A percentile compares a stretch with the other conserved stretches of the same genome.
Conservation (phyloP, 2,113 vertebrate species). For the Calyptomena viridis region DNA sequence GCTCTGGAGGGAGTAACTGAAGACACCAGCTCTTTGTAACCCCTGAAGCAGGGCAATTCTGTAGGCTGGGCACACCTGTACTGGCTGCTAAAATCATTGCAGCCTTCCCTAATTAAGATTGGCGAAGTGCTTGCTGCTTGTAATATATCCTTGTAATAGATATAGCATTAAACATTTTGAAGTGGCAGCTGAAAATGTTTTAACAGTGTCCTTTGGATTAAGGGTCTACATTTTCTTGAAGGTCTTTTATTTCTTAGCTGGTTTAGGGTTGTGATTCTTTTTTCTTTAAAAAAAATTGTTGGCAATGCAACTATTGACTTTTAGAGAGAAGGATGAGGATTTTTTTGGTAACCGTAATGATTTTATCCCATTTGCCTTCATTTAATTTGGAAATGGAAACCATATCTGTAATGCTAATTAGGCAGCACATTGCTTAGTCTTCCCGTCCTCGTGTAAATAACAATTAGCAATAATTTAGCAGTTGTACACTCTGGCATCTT, state of each 20-base stretch:
- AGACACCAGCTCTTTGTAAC: neutral
- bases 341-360: constrained; percentile 30
- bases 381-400: constrained; percentile 75
- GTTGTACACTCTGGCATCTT: constrained; percentile 79
- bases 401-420: constrained; percentile 81
- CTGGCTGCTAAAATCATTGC: neutral
- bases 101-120: neutral
- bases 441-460: constrained; percentile 79
- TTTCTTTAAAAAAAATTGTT: neutral
- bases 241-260: neutral
- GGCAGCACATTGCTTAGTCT: constrained; percentile 73
- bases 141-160: neutral
- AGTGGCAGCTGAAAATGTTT: constrained; percentile 2
- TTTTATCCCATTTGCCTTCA: constrained; percentile 64
- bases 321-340: neutral
- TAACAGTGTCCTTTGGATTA: neutral
- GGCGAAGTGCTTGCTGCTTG: neutral
- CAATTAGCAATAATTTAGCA: constrained; percentile 83
- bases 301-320: constrained; percentile 1
- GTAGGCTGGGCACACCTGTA: neutral
- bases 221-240: neutral
- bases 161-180: neutral
- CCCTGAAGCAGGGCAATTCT: neutral
- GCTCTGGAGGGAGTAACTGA: neutral
- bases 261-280: neutral